A percentile compares a stretch with the other conserved stretches of the same genome.
phyloP scores from a whole-genome alignment of 2,888 invertebrate species.

The Platerodrilus igneus region DNA sequence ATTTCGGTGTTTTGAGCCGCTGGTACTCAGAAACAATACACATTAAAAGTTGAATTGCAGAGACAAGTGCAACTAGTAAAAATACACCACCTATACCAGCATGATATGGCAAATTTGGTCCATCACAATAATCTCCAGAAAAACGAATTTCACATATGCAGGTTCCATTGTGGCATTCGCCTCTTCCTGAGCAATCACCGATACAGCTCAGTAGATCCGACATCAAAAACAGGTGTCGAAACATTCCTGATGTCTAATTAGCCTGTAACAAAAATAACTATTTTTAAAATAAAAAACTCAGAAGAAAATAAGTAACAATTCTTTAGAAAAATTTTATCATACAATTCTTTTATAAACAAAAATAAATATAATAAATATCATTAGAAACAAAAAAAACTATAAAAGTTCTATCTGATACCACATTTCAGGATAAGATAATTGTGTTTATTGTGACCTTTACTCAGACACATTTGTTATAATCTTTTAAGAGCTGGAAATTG shows the following conservation, averaged over 20 bases:
- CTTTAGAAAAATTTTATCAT: no score
- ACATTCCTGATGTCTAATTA: no score
- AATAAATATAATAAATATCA: no score
- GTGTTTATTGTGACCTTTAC: no score
- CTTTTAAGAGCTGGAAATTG: no score
- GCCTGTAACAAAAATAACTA: slow-evolving; percentile 17
- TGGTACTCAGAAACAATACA: slow-evolving; percentile 80
- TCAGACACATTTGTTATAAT: no score
- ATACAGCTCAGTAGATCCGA: slow-evolving; percentile 55
- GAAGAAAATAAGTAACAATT: no score
- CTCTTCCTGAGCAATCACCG: slow-evolving; percentile 81
- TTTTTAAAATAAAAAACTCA: no score
- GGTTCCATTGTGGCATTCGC: slow-evolving; percentile 87
- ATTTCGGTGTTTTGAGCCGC: slow-evolving; percentile 75
- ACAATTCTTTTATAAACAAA: no score
- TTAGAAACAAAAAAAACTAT: no score
- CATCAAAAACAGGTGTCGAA: slow-evolving; percentile 46
- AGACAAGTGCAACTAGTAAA: slow-evolving; percentile 77
- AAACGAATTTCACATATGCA: slow-evolving; percentile 88
- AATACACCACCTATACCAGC: slow-evolving; percentile 70
- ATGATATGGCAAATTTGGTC: slow-evolving; percentile 78
- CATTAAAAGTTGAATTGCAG: slow-evolving; percentile 78
- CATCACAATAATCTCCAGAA: slow-evolving; percentile 77
- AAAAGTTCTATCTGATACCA: no score
- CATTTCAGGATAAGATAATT: no score